Conservation (phyloP, 2,888 invertebrate genomes). For the Tineola bisselliella region DNA sequence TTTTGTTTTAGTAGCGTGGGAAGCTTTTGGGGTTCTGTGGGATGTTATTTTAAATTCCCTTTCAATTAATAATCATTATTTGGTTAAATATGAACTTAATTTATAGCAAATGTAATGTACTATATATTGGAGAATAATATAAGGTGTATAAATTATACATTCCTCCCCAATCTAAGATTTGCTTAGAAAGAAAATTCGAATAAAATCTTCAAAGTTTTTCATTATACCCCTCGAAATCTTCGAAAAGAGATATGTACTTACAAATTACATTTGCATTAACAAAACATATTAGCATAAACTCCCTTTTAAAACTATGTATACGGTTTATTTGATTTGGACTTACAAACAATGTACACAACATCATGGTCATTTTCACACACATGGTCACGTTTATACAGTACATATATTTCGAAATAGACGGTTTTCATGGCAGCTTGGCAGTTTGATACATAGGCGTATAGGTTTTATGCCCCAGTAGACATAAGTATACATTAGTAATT, state of each 20-base stretch:
- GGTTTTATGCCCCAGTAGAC: too few species aligned
- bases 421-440: too few species aligned
- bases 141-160: background rate
- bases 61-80: too few species aligned
- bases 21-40: constrained; percentile 19
- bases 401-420: too few species aligned
- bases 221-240: constrained; percentile 24
- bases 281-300: constrained; percentile 30
- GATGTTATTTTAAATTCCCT: background rate
- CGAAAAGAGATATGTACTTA: constrained; percentile 19
- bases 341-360: background rate
- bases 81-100: too few species aligned
- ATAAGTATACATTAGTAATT: too few species aligned
- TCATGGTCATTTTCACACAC: too few species aligned
- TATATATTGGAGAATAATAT: too few species aligned
- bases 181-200: constrained; percentile 4
- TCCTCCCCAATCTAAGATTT: background rate
- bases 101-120: too few species aligned
- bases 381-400: too few species aligned
- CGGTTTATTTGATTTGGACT: background rate
- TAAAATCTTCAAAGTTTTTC: constrained; percentile 17
- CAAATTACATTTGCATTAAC: constrained; percentile 34
- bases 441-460: too few species aligned
- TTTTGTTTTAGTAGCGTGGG: constrained; percentile 10
- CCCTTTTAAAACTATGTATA: constrained; percentile 16